Conservation (phyloP, 2,113 vertebrate genomes). For the Vulpes lagopus region DNA sequence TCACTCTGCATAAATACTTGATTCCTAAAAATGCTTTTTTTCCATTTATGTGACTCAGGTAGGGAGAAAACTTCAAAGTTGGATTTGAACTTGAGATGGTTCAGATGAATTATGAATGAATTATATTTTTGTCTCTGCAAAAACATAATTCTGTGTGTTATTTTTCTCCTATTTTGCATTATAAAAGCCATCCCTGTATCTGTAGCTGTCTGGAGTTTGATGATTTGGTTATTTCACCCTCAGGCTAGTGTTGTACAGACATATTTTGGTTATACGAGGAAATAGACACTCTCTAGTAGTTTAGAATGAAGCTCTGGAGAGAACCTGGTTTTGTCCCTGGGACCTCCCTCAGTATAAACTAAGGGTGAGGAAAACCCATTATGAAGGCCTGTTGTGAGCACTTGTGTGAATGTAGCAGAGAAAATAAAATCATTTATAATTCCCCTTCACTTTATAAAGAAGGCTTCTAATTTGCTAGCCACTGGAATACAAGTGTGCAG, state of each 20-base stretch:
- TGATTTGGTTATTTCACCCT: background rate
- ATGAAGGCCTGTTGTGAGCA: background rate
- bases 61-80: background rate
- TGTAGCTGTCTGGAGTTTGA: constrained; percentile 17
- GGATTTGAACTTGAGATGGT: constrained; percentile 7
- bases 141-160: background rate
- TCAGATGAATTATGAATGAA: too few relatives aligned
- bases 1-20: background rate
- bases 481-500: background rate
- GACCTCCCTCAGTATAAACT: background rate
- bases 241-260: background rate
- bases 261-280: background rate
- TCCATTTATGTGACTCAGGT: background rate
- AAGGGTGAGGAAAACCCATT: background rate
- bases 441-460: background rate
- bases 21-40: background rate
- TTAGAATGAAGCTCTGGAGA: background rate
- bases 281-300: background rate
- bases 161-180: background rate
- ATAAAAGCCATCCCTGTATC: background rate
- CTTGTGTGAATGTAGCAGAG: background rate
- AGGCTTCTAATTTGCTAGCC: background rate
- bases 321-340: background rate
- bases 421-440: background rate
- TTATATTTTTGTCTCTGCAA: background rate